phyloP scores from a whole-genome alignment of 2,113 vertebrate genomes.

The Sinocyclocheilus anophthalmus region DNA sequence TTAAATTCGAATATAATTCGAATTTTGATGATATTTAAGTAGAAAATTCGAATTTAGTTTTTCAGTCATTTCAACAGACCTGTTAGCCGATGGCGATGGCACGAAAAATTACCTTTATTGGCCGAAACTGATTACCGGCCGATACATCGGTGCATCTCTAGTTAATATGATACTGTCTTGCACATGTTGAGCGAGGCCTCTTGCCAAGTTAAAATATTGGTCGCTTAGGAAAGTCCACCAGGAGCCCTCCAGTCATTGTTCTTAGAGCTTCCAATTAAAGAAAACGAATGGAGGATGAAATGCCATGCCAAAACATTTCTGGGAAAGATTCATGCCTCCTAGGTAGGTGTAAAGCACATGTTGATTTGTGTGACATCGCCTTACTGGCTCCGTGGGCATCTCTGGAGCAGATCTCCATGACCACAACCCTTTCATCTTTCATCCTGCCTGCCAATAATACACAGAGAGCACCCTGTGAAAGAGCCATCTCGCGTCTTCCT shows the following conservation, averaged over 20 bases:
- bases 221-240: neutral
- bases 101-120: no score
- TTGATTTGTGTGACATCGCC: slow-evolving; percentile 30
- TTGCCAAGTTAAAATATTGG: slow-evolving; percentile 29
- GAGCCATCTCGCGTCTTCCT: slow-evolving; percentile 33
- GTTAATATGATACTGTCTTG: neutral
- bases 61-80: no score
- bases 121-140: no score
- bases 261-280: slow-evolving; percentile 34
- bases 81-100: no score
- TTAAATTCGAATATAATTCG: no score
- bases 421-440: slow-evolving; percentile 44
- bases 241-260: neutral
- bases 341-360: slow-evolving; percentile 27
- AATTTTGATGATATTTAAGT: no score
- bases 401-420: slow-evolving; percentile 41
- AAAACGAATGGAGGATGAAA: slow-evolving; percentile 28
- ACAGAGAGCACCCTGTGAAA: slow-evolving; percentile 29
- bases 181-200: neutral
- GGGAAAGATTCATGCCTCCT: slow-evolving; percentile 11
- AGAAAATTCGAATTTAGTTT: no score
- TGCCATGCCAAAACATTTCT: neutral
- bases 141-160: no score
- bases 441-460: slow-evolving; percentile 32
- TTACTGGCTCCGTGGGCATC: slow-evolving; percentile 3